Evolutionary conservation across 2,797 vertebrate species (phyloP), one percentile per base, ranked within the genome.

Genomic region (Vipera ursinii): DNA sequence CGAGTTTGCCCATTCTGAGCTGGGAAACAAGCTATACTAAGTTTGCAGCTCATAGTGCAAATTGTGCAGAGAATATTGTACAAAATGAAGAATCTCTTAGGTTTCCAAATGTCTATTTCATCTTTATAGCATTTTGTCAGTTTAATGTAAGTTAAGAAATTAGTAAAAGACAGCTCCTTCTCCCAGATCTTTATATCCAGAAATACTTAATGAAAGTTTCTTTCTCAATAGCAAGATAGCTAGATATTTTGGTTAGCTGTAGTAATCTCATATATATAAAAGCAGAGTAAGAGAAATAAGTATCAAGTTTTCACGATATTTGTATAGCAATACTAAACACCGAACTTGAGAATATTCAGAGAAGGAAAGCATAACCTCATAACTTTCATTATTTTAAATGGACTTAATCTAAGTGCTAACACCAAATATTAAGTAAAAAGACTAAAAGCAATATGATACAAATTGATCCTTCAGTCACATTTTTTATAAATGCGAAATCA

Each of bases 101-200:
- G 56, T 92, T 92, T 78, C 90, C 57, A 96, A 92, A 93, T 93
- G 38, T 2, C 6, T 0, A 2, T 44, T 93, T 93, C 86, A 86
- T 13, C 10, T n/a, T 73, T 44, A 57, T 2, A 44, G 15, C 48
- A 69, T 92, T 92, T 57, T 56, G 60, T 0, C 91, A 87, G 53
- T 86, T 3, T 86, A 51, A 59, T 92, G 91, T 63, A 92, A 0
- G 26, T 88, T 73, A 60, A 94, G 88, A 53, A 96, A 57, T 51
- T 55, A 65, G 88, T 20, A n/a, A 14, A 61, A 60, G 56, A 1
- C 89, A 94, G 10, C 60, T 59, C 38, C 26, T 57, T 57, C 48
- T 91, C 78, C 86, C 48, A 65, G 89, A 90, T 24, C 55, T 91
- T 90, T 85, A 85, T 65, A 51, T 86, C 59, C 48, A 93, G n/a